Conservation (phyloP, 1,140 invertebrate genomes). For the Listronotus oregonensis region DNA sequence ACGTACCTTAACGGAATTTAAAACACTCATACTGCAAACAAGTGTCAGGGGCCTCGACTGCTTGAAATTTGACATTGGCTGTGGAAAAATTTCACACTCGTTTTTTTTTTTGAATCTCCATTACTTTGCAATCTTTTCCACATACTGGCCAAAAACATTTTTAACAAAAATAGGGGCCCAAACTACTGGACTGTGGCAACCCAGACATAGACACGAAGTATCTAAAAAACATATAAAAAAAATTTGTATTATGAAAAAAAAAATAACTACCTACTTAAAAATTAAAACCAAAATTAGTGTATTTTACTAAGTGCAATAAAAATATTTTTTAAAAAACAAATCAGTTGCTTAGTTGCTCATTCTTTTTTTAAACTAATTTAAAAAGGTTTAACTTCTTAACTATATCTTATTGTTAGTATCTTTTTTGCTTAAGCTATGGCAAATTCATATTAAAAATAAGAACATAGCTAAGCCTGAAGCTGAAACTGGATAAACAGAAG, state of each 20-base stretch:
- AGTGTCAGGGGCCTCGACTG: conserved; percentile 63
- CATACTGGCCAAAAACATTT: conserved; percentile 82
- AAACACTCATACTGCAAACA: conserved; percentile 79
- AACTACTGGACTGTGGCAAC: conserved; percentile 68
- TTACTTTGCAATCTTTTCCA: conserved; percentile 63
- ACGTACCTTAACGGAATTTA: conserved; percentile 72
- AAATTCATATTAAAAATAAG: no score
- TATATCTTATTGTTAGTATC: no score
- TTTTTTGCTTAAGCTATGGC: no score
- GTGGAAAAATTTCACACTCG: conserved; percentile 67
- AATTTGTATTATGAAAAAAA: conserved; percentile 1
- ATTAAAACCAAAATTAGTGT: no score
- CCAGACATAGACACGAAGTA: conserved; percentile 69
- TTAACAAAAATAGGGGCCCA: conserved; percentile 66
- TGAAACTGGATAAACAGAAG: no score
- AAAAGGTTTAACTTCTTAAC: no score
- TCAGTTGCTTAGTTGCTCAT: no score
- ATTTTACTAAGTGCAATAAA: no score
- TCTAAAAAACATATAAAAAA: conserved; percentile 50
- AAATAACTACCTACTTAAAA: neutral
- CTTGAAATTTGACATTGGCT: conserved; percentile 66
- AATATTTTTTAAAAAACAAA: no score
- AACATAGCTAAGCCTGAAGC: no score
- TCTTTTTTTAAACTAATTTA: no score
- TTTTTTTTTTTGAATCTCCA: conserved; percentile 61